Percentiles rank a stretch among this genome's conserved stretches.
Conservation (phyloP, 30 jellyfish, hydroid and myxozoan species). For the Aurelia aurita region DNA sequence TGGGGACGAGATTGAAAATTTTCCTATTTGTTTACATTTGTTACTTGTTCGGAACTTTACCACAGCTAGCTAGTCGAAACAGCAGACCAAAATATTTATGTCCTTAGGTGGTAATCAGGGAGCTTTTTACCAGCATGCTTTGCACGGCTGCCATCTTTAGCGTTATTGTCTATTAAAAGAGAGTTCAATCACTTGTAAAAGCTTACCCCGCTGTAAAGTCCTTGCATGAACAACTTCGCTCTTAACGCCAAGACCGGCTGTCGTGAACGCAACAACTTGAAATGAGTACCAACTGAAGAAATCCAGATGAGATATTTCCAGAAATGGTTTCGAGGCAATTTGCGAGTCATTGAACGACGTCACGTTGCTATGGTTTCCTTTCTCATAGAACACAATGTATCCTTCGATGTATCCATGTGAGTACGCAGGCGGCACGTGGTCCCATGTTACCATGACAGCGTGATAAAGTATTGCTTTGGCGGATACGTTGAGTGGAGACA, state of each 20-base stretch:
- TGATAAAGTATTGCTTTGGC: slow-evolving; percentile 8
- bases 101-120: too few species aligned
- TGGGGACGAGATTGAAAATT: too few species aligned
- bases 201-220: slow-evolving; percentile 39
- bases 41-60: too few species aligned
- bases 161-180: too few species aligned
- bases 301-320: slow-evolving; percentile 34
- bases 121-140: too few species aligned
- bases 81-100: too few species aligned
- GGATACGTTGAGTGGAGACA: slow-evolving; percentile 37
- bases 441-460: slow-evolving; percentile 47
- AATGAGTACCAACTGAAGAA: slow-evolving; percentile 13
- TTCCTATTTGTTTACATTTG: too few species aligned
- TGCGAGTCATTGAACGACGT: slow-evolving; percentile 25
- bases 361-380: slow-evolving; percentile 18
- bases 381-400: slow-evolving; percentile 16
- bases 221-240: slow-evolving; percentile 34
- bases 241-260: slow-evolving; percentile 28
- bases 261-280: slow-evolving; percentile 20
- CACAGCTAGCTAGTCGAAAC: too few species aligned
- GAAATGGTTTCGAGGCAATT: slow-evolving; percentile 11
- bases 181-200: background rate
- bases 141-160: too few species aligned
- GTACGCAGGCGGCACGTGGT: slow-evolving; percentile 42
- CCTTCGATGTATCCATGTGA: slow-evolving; percentile 44